phyloP scores from a whole-genome alignment of 2,888 invertebrate species.

The Polydrusus tereticollis region DNA sequence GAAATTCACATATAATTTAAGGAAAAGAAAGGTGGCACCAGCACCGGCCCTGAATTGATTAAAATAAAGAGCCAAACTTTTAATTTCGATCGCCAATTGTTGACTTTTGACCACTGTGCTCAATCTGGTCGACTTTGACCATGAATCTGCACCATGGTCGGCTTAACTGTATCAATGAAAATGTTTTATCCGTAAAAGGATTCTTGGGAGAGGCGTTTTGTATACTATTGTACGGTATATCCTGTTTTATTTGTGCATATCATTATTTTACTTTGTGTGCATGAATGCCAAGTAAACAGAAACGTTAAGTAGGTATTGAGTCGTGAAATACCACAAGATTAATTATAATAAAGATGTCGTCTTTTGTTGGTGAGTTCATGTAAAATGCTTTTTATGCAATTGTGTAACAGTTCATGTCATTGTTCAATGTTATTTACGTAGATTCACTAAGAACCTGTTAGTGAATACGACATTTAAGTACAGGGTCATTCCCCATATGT shows the following conservation, averaged over 20 bases:
- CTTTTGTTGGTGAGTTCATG: neutral
- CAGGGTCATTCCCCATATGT: no score
- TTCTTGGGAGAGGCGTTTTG: constrained; percentile 19
- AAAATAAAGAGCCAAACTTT: no score
- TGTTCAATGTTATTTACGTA: neutral
- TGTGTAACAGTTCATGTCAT: neutral
- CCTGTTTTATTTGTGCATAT: constrained; percentile 25
- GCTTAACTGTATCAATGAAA: constrained; percentile 40
- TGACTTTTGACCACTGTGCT: neutral
- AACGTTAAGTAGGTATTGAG: constrained; percentile 16
- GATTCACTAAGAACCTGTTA: no score
- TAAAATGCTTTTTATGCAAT: no score
- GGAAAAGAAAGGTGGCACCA: no score
- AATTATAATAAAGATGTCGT: constrained; percentile 1
- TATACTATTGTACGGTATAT: constrained; percentile 19
- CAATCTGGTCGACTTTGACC: constrained; percentile 26
- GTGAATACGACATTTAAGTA: no score
- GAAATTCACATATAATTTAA: no score
- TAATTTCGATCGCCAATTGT: no score
- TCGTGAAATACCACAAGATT: constrained; percentile 27
- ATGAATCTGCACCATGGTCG: constrained; percentile 19
- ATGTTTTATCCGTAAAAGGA: constrained; percentile 31
- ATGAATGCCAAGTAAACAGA: constrained; percentile 31
- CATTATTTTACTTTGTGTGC: constrained; percentile 17
- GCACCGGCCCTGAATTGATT: no score